A percentile compares a stretch with the other conserved stretches of the same genome.
Conservation (phyloP, 1,140 invertebrate genomes). For the Dufourea novaeangliae region DNA sequence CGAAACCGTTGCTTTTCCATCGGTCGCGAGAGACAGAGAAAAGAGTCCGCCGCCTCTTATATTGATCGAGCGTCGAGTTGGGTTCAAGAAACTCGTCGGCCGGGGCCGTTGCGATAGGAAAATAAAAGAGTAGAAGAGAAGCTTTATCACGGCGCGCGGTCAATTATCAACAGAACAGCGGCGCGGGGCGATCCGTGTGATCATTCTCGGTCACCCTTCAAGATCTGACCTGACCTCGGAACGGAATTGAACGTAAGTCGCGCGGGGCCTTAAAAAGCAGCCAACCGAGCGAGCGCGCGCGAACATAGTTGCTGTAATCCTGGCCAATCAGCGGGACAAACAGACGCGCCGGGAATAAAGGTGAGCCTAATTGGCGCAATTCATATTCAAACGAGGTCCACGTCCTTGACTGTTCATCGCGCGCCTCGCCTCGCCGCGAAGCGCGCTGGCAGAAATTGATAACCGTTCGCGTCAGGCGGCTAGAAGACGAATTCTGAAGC, state of each 20-base stretch:
- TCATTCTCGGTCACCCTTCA: constrained; percentile 64
- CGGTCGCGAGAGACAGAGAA: no score
- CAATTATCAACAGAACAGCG: constrained; percentile 37
- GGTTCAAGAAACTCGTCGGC: constrained; percentile 31
- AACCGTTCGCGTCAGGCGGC: constrained; percentile 65
- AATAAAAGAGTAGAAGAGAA: constrained; percentile 9
- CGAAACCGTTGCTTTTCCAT: not conserved
- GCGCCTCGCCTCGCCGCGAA: no score
- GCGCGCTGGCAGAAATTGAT: constrained; percentile 63
- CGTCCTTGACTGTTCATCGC: constrained; percentile 75
- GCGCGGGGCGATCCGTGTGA: constrained; percentile 29
- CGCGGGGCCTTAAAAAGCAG: no score
- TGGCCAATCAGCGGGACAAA: constrained; percentile 78
- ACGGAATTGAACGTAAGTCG: constrained; percentile 61
- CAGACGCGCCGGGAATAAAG: constrained; percentile 76
- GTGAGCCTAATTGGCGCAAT: constrained; percentile 78
- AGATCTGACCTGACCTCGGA: constrained; percentile 70
- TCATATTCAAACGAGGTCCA: constrained; percentile 79
- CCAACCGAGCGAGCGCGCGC: constrained; percentile 55
- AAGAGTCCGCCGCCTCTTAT: no score
- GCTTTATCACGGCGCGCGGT: constrained; percentile 28
- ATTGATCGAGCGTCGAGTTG: constrained; percentile 3
- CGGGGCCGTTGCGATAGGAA: not conserved
- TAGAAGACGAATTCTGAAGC: constrained; percentile 9
- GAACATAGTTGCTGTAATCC: constrained; percentile 70